Conservation (phyloP, 2,888 invertebrate species). For the Nomada ruficornis region DNA sequence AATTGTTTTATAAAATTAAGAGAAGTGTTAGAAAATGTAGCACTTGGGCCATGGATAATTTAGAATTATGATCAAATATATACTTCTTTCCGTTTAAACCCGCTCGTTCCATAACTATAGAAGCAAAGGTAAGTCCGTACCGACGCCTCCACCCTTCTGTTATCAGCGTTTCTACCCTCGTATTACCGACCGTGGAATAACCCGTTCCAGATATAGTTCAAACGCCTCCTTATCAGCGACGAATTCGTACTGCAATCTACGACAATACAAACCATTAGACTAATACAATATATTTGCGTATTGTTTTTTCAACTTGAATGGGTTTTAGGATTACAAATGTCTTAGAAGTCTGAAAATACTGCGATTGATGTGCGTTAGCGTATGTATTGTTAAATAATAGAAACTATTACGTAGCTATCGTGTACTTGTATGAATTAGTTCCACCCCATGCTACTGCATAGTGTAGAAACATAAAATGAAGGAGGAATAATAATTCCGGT, state of each 20-base stretch:
- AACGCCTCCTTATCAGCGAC: conserved; percentile 34
- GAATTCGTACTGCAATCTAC: conserved; percentile 4
- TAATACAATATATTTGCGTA: not conserved
- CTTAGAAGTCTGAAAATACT: no score
- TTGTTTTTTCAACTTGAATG: not conserved
- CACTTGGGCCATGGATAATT: no score
- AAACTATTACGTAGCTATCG: no score
- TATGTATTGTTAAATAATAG: no score
- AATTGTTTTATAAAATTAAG: not conserved
- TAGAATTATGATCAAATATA: no score
- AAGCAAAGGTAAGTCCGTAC: conserved; percentile 57
- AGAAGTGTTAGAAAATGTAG: not conserved
- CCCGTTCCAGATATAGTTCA: conserved; percentile 4
- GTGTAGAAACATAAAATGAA: no score
- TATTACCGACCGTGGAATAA: conserved; percentile 28
- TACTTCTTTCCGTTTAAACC: not conserved
- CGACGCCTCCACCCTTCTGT: conserved; percentile 16
- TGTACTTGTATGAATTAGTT: no score
- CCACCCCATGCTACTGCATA: no score
- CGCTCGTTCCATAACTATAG: not conserved
- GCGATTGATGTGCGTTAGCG: no score
- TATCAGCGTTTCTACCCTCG: not conserved
- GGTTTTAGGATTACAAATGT: not conserved
- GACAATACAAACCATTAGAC: not conserved
- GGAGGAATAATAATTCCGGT: no score